Evolutionary conservation across 2,888 invertebrate genomes (phyloP).

Genomic region (Andrena trimmerana): DNA sequence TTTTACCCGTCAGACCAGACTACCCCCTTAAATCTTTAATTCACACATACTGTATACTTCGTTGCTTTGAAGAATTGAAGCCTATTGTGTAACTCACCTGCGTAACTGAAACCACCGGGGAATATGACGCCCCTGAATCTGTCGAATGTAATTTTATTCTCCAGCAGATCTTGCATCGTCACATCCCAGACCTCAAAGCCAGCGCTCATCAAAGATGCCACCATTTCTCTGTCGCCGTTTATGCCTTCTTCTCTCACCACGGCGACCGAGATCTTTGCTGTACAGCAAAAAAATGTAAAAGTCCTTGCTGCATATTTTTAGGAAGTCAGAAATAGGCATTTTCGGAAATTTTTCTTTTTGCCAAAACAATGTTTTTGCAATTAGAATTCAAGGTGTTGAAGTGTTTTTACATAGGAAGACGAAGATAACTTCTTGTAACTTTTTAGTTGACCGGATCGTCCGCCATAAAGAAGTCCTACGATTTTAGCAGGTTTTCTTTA

Average conservation of each 20-base stretch:
- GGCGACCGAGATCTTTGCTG: slow-evolving; percentile 89
- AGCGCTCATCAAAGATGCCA: slow-evolving; percentile 93
- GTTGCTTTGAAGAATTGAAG: background rate
- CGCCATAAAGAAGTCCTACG: too few species aligned
- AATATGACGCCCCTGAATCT: slow-evolving; percentile 96
- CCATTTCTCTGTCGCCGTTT: slow-evolving; percentile 99
- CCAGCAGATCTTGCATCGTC: slow-evolving; percentile 95
- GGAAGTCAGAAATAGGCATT: background rate
- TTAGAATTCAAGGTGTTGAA: too few species aligned
- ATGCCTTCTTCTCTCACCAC: slow-evolving; percentile 98
- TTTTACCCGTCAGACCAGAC: too few species aligned
- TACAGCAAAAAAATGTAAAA: slow-evolving; percentile 31
- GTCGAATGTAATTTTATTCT: slow-evolving; percentile 90
- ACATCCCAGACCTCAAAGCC: slow-evolving; percentile 97
- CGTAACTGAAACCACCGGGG: slow-evolving; percentile 99
- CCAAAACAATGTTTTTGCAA: too few species aligned
- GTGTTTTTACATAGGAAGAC: too few species aligned
- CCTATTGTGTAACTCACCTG: slow-evolving; percentile 87
- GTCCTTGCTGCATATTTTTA: background rate
- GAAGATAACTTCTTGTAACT: too few species aligned
- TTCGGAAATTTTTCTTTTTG: too few species aligned
- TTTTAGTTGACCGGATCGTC: too few species aligned
- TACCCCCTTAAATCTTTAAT: too few species aligned
- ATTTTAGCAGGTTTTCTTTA: too few species aligned
- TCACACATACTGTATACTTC: too few species aligned